Conservation (phyloP, 2,113 vertebrate genomes). For the Passer montanus region DNA sequence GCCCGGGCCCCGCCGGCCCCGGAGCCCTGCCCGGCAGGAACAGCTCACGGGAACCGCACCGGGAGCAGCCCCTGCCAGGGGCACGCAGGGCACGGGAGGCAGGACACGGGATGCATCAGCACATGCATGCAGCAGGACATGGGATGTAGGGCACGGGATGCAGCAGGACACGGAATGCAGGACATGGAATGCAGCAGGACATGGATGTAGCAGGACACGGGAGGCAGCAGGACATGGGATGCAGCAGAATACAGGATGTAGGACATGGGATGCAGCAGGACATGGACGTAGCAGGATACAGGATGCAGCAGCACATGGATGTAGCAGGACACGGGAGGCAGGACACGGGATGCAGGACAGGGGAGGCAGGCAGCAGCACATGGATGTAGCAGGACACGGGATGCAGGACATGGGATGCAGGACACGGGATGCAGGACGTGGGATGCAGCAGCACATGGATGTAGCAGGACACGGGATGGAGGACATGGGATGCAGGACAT, state of each 20-base stretch:
- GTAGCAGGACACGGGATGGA: not conserved
- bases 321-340: not conserved
- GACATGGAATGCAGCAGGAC: not conserved
- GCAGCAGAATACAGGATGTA: not conserved
- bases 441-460: too few relatives aligned
- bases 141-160: not conserved
- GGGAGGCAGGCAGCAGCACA: too few relatives aligned
- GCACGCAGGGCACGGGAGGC: fast-evolving
- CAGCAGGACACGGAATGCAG: not conserved
- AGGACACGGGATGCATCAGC: not conserved
- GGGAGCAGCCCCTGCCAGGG: not conserved
- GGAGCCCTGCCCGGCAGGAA: not conserved
- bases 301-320: not conserved
- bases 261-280: not conserved
- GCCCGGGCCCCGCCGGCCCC: fast-evolving
- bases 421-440: too few relatives aligned
- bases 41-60: fast-evolving
- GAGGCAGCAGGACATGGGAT: not conserved
- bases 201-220: fast-evolving
- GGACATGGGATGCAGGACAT: not conserved
- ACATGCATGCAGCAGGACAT: fast-evolving
- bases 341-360: not conserved
- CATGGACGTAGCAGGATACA: too few relatives aligned
- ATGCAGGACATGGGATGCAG: too few relatives aligned
- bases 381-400: not conserved